Evolutionary conservation across 2,888 invertebrate species (phyloP), one percentile per base, ranked within the genome.

Genomic region (Chironomus tentans): DNA sequence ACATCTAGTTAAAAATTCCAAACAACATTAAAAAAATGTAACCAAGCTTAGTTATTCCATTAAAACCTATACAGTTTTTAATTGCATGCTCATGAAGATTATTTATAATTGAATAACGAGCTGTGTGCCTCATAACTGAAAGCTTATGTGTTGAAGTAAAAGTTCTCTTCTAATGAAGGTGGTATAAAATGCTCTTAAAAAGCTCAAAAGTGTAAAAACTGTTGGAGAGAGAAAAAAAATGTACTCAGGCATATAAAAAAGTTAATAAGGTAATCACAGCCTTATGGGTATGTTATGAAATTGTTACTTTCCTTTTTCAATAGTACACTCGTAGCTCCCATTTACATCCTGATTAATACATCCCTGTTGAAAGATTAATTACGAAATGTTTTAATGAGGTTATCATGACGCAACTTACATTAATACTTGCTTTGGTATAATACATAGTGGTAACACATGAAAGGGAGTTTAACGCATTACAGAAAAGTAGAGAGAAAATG

Each of bases 331-430:
- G 12, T 13, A 65, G 24, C 65, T 10, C 21, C 65, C 65, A 65
- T 65, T 65, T 65, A 21, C 65, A 65, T 15, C 38, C n/a, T 72
- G 72, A 72, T 72, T 72, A 72, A 72, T 72, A 72, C 72, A 72
- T 72, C 72, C 72, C 72, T 72, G 72, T 50, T 72, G 72, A 72
- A 72, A 72, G 72, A 72, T 72, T 72, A 72, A 72, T 72, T 72
- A 72, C 62, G 72, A 62, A 72, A 72, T 50, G 72, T 21, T 72
- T 62, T 72, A 72, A 72, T 72, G 72, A 72, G 71, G 71, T 72
- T 72, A 72, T 72, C 72, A 72, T 61, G 38, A 38, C 38, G 38
- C 38, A 38, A 72, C 62, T 72, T 72, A 61, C 62, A 65, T 65
- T 38, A 38, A 38, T 38, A 38, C 38, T 38, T 38, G 38, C 38